Conservation (phyloP, 2,888 invertebrate genomes). For the Torymus aiolomorphi region DNA sequence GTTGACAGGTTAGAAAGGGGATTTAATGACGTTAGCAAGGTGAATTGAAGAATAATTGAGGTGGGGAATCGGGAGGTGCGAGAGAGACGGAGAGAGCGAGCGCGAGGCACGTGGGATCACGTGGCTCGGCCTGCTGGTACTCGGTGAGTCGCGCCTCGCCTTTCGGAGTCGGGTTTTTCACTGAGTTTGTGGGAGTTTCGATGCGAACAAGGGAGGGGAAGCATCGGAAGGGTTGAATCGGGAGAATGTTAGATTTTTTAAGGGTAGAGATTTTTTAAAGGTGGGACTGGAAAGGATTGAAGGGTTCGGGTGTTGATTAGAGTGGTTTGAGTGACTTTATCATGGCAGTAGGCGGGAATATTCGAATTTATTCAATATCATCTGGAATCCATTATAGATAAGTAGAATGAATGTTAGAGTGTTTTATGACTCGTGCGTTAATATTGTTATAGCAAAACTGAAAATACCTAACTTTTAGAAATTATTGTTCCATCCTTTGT, state of each 20-base stretch:
- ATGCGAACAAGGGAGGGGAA: too few relatives aligned
- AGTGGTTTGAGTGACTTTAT: not conserved
- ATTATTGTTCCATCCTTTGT: too few relatives aligned
- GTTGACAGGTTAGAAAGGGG: not conserved
- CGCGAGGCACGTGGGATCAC: conserved; percentile 70
- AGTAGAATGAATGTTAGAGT: not conserved
- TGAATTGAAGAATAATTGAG: not conserved
- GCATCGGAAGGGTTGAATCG: too few relatives aligned
- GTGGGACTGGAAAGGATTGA: not conserved
- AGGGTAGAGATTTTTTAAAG: too few relatives aligned
- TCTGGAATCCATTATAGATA: not conserved
- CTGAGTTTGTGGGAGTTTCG: too few relatives aligned
- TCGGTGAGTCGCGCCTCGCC: conserved; percentile 11
- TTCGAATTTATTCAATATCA: conserved; percentile 5
- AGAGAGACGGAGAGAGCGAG: conserved; percentile 58
- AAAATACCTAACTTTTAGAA: too few relatives aligned
- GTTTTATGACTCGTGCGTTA: too few relatives aligned
- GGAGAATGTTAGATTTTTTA: too few relatives aligned
- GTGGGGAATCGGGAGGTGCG: not conserved
- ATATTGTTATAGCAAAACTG: too few relatives aligned
- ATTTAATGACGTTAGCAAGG: not conserved
- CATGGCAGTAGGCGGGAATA: conserved; percentile 10
- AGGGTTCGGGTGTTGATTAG: not conserved
- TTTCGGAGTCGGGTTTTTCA: not conserved
- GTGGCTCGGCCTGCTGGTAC: conserved; percentile 60